These are phyloP conservation scores for Neomonachus schauinslandi DNA, from an alignment of 2,113 vertebrate species.

Conservation along the genomic window DNA sequence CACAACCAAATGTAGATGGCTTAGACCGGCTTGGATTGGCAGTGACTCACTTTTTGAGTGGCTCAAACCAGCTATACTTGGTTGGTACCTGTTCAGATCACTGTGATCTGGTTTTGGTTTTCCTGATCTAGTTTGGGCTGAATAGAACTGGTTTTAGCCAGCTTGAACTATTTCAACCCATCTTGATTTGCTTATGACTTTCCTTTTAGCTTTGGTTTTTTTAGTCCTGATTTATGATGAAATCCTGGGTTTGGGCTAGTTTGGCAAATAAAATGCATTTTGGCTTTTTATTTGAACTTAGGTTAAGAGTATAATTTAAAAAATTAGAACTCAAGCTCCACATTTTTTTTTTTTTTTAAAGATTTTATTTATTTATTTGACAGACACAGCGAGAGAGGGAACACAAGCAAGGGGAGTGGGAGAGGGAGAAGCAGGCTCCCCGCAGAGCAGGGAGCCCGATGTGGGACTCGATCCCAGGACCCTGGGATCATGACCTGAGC, in stretches of 20 bases:
- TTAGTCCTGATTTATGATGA: background rate
- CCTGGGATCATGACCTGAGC: too few species aligned
- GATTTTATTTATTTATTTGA: too few species aligned
- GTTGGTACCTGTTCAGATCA: background rate
- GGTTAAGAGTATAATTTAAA: background rate
- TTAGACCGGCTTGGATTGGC: background rate
- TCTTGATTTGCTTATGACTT: background rate
- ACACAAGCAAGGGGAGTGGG: too few species aligned
- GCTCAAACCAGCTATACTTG: background rate
- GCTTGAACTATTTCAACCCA: background rate
- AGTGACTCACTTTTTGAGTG: background rate
- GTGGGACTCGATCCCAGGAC: too few species aligned
- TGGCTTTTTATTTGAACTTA: slow-evolving; percentile 15
- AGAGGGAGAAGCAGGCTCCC: too few species aligned
- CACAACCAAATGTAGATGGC: background rate
- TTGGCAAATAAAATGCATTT: slow-evolving; percentile 30
- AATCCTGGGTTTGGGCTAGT: background rate
- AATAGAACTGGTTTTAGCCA: background rate
- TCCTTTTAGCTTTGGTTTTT: background rate
- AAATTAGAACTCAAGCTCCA: background rate
- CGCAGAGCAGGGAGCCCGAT: too few species aligned
- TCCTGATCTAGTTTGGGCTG: background rate
- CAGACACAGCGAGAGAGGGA: too few species aligned
- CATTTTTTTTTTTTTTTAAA: background rate
- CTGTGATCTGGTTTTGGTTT: background rate